phyloP scores from a whole-genome alignment of 2,797 vertebrate genomes.

The Botia almorhae region DNA sequence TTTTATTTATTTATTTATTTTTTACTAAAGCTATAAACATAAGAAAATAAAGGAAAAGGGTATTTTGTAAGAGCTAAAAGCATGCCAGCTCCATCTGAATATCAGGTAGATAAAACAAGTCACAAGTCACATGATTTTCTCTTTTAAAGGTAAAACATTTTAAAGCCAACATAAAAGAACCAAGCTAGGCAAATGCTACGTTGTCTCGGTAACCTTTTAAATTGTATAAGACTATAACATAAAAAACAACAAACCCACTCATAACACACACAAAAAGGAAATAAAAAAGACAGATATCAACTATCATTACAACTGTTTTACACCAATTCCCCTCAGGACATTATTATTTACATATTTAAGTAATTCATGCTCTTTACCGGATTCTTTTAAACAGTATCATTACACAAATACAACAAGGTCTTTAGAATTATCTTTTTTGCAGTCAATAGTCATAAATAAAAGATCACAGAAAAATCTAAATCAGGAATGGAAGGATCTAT shows the following conservation, averaged over 20 bases:
- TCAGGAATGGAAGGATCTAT: conserved; percentile 54
- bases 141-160: conserved; percentile 83
- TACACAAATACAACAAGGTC: conserved; percentile 93
- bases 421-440: conserved; percentile 80
- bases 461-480: conserved; percentile 84
- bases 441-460: conserved; percentile 90
- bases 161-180: conserved; percentile 93
- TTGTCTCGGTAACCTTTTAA: conserved; percentile 87
- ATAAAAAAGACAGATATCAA: conserved; percentile 84
- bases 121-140: conserved; percentile 73
- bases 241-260: conserved; percentile 61
- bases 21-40: conserved; percentile 89
- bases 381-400: conserved; percentile 93
- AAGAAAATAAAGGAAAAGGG: conserved; percentile 67
- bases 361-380: conserved; percentile 94
- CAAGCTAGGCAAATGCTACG: conserved; percentile 93
- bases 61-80: conserved; percentile 86
- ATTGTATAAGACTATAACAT: conserved; percentile 90
- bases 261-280: conserved; percentile 53
- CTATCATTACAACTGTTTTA: conserved; percentile 97
- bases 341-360: conserved; percentile 98
- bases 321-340: conserved; percentile 93
- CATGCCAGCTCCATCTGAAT: conserved; percentile 93
- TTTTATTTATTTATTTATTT: conserved; percentile 81
- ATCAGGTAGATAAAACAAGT: conserved; percentile 96